Evolutionary conservation across 2,113 vertebrate species (phyloP).

Genomic region (Chionis minor): DNA sequence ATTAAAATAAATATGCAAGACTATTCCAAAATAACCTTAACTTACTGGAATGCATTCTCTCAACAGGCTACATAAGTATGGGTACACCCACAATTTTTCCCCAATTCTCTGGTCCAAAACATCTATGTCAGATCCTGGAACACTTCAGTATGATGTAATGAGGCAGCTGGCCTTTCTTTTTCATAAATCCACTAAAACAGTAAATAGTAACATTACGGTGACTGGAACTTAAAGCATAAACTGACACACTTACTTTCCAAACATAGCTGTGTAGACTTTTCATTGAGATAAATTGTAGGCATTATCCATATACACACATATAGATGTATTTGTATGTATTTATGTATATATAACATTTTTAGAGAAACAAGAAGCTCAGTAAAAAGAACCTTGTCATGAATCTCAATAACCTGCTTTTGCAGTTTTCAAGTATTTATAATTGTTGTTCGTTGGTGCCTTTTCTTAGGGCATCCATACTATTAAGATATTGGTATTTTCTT

Average conservation of each 20-base stretch:
- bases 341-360: background rate
- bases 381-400: background rate
- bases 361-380: background rate
- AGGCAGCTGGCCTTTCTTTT: slow-evolving; percentile 47
- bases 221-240: background rate
- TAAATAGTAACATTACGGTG: background rate
- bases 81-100: slow-evolving; percentile 34
- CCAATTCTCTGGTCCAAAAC: slow-evolving; percentile 27
- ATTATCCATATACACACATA: background rate
- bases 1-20: background rate
- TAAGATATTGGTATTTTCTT: slow-evolving; percentile 34
- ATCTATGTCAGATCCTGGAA: slow-evolving; percentile 49
- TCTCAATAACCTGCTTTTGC: background rate
- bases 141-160: slow-evolving; percentile 24
- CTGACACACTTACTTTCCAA: background rate
- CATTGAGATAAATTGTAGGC: background rate
- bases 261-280: background rate
- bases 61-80: slow-evolving; percentile 33
- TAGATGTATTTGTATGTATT: background rate
- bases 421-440: slow-evolving; percentile 30
- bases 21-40: slow-evolving; percentile 48
- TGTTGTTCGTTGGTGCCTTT: slow-evolving; percentile 9
- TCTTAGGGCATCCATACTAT: background rate
- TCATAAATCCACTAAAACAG: slow-evolving; percentile 2
- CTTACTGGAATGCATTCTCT: slow-evolving; percentile 32